Conservation (phyloP, 2,888 invertebrate genomes). For the Orchestes rusci region DNA sequence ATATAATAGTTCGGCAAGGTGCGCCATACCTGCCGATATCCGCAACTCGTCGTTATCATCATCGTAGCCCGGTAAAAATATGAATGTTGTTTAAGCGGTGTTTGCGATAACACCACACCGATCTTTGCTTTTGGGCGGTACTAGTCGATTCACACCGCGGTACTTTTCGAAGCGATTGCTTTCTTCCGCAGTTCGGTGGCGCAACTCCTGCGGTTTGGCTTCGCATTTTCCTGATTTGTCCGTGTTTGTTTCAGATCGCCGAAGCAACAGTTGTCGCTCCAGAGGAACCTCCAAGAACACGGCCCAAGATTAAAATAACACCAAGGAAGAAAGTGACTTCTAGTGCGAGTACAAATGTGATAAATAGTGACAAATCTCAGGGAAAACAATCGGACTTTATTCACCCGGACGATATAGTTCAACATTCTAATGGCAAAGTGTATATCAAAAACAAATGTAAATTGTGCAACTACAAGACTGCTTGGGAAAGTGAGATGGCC, state of each 20-base stretch:
- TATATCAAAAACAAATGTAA: conserved; percentile 46
- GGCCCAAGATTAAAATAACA: conserved; percentile 23
- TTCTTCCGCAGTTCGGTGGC: conserved; percentile 9
- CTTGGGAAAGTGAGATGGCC: conserved; percentile 53
- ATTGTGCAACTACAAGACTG: conserved; percentile 51
- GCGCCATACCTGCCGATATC: conserved; percentile 30
- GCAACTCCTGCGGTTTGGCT: conserved; percentile 3
- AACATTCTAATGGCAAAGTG: conserved; percentile 43
- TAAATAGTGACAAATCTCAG: conserved; percentile 7
- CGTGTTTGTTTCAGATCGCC: conserved; percentile 32
- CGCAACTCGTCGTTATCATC: conserved; percentile 13
- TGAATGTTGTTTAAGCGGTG: conserved; percentile 21
- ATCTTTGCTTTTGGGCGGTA: conserved; percentile 34
- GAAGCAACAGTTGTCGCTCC: conserved; percentile 18
- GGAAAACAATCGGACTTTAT: conserved; percentile 42
- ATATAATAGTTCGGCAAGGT: conserved; percentile 30
- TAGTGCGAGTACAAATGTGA: conserved; percentile 25
- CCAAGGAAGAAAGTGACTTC: conserved; percentile 24
- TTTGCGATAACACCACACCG: conserved; percentile 28
- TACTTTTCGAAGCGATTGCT: too few relatives aligned
- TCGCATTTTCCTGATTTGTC: conserved; percentile 5
- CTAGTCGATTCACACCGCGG: conserved; percentile 25
- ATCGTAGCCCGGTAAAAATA: conserved; percentile 16
- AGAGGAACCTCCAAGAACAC: conserved; percentile 24
- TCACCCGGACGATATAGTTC: conserved; percentile 44